A percentile compares a stretch with the other conserved stretches of the same genome.
Conservation (phyloP, 2,797 vertebrate genomes). For the Sebastolobus alascanus region DNA sequence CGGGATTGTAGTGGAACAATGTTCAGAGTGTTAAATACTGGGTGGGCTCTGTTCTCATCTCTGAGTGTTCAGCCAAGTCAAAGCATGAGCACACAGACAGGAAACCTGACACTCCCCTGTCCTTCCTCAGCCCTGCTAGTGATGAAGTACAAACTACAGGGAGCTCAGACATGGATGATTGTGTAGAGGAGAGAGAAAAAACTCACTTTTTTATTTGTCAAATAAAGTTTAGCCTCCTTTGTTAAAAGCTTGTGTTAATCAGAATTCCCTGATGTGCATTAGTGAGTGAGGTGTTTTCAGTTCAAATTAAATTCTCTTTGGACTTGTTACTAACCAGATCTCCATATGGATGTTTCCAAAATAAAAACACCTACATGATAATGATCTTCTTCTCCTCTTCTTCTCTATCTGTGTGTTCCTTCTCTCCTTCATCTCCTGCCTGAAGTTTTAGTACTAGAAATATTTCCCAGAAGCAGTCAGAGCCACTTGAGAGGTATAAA, state of each 20-base stretch:
- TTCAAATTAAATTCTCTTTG: background rate
- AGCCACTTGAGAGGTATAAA: background rate
- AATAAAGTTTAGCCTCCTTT: background rate
- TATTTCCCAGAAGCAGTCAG: background rate
- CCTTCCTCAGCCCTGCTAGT: conserved; percentile 56
- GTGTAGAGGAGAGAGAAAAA: conserved; percentile 5
- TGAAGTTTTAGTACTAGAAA: background rate
- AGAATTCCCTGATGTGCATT: background rate
- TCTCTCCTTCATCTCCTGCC: background rate
- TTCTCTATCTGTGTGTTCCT: background rate
- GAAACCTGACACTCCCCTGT: conserved; percentile 65
- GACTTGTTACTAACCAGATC: background rate
- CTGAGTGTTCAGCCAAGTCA: conserved; percentile 42
- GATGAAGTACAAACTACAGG: conserved; percentile 65
- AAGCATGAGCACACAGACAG: conserved; percentile 55
- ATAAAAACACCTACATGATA: background rate
- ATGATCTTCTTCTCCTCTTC: background rate
- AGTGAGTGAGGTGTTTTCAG: background rate
- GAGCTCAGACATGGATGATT: conserved; percentile 17
- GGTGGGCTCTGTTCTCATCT: conserved; percentile 57
- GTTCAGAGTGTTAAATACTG: conserved; percentile 2
- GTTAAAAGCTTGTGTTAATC: conserved; percentile 11
- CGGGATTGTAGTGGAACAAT: background rate
- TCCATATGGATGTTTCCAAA: background rate
- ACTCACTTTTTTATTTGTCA: background rate